Evolutionary conservation across 2,888 invertebrate species (phyloP), one percentile per base, ranked within the genome.

Genomic region (Polydrusus cervinus): DNA sequence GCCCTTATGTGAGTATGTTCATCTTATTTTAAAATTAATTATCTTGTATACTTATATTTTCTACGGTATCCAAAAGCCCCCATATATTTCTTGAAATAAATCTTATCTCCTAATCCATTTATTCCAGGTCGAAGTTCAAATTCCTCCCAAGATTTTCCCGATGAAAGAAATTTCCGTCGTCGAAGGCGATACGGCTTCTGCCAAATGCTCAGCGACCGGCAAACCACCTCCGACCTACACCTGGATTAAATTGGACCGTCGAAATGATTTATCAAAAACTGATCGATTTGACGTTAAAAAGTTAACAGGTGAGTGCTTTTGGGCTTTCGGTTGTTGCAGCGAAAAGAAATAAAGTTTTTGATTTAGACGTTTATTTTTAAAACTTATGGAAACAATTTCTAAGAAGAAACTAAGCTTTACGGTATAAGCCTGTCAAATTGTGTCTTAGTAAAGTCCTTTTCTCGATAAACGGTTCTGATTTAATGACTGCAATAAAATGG

Each of bases 141-240:
- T 93, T 18, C 92, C 92, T 47, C 96, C 96, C 9, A 89, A 90
- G 83, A 93, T 96, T 84, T 90, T 91, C 71, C 89, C 90, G 78
- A 88, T 93, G 70, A 89, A 90, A 61, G 85, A 88, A 2, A 88
- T 89, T 18, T 92, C 94, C 82, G 93, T 95, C 3, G 90, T 94
- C 47, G 97, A 97, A 87, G 95, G 95, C 0, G 94, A 95, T 85
- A 90, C 92, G 38, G 93, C 93, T 43, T 90, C 92, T 1, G 91
- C 95, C 45, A 89, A 90, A 68, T 97, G 97, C 85, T 91, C 91
- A 80, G 96, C 95, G 0, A 90, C 89, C 49, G 97, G 96, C 16
- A 96, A 96, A 85, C 97, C 97, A 0, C 91, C 92, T 14, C 97
- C 97, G 55, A 91, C 90, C 71, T 95, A 93, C 84, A 91, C 91